phyloP scores from a whole-genome alignment of 35 echinoderm and acorn worm species.

The Diadema setosum region DNA sequence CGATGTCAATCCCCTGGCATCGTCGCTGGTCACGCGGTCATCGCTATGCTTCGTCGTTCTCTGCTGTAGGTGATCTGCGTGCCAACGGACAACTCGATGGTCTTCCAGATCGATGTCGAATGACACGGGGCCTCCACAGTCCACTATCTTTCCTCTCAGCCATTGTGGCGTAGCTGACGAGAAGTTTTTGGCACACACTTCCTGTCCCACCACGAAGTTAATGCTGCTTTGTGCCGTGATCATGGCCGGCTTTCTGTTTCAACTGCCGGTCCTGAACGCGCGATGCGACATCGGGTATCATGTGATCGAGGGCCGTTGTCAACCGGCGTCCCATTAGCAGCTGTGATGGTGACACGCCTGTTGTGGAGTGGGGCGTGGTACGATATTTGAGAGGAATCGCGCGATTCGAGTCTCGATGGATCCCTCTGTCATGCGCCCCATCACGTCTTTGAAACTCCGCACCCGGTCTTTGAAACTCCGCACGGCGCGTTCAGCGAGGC shows the following conservation, averaged over 20 bases:
- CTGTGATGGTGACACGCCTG: neutral
- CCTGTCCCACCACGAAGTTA: neutral
- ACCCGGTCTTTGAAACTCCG: too few relatives aligned
- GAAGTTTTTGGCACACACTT: neutral
- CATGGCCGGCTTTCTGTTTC: slow-evolving; percentile 5
- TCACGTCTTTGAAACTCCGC: neutral
- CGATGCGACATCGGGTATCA: neutral
- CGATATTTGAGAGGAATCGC: slow-evolving; percentile 25
- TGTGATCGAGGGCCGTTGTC: neutral
- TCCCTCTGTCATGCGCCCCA: slow-evolving; percentile 9
- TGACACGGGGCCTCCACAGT: too few relatives aligned
- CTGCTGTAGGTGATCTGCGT: too few relatives aligned
- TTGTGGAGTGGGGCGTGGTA: neutral
- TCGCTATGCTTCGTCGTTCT: too few relatives aligned
- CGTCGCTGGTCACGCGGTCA: too few relatives aligned
- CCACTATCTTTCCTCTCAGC: too few relatives aligned
- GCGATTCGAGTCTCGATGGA: neutral
- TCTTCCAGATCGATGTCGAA: too few relatives aligned
- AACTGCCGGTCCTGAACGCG: neutral
- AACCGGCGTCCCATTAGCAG: neutral
- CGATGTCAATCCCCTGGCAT: too few relatives aligned
- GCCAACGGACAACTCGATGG: too few relatives aligned
- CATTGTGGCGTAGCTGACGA: neutral
- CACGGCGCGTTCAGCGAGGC: slow-evolving; percentile 13
- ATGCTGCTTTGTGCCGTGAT: neutral